phyloP scores from a whole-genome alignment of 2,888 invertebrate species.

The Aproaerema taeniolella region DNA sequence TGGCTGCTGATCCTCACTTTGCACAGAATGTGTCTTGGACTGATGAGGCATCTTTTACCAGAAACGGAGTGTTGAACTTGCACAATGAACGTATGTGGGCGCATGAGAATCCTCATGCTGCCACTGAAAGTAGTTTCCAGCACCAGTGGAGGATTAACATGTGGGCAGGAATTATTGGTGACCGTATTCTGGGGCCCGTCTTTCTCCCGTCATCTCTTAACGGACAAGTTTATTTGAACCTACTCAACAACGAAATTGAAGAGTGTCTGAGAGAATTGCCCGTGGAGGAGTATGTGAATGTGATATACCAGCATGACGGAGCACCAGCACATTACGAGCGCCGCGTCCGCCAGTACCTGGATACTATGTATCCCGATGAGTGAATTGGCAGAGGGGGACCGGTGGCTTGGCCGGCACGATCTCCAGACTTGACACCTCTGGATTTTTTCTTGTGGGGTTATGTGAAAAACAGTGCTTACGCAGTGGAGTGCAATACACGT shows the following conservation, averaged over 20 bases:
- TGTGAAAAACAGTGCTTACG: no score
- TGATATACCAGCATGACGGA: neutral
- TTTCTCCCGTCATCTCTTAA: no score
- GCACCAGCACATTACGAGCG: neutral
- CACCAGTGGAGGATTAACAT: neutral
- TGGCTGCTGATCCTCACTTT: neutral
- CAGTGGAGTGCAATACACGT: no score
- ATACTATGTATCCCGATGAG: neutral
- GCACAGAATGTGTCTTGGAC: neutral
- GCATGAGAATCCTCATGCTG: neutral
- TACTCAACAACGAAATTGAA: neutral
- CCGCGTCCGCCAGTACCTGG: neutral
- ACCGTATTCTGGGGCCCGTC: neutral
- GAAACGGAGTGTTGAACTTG: no score
- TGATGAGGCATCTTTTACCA: neutral
- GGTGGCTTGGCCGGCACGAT: no score
- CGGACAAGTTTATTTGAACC: neutral
- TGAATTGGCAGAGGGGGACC: conserved; percentile 3
- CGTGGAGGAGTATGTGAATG: neutral
- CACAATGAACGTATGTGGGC: conserved; percentile 2
- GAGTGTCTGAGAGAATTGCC: neutral
- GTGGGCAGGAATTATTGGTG: neutral
- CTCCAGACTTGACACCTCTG: no score
- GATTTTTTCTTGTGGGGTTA: no score
- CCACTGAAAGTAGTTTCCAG: neutral